phyloP scores from a whole-genome alignment of 1,140 invertebrate species.

The Battus philenor region DNA sequence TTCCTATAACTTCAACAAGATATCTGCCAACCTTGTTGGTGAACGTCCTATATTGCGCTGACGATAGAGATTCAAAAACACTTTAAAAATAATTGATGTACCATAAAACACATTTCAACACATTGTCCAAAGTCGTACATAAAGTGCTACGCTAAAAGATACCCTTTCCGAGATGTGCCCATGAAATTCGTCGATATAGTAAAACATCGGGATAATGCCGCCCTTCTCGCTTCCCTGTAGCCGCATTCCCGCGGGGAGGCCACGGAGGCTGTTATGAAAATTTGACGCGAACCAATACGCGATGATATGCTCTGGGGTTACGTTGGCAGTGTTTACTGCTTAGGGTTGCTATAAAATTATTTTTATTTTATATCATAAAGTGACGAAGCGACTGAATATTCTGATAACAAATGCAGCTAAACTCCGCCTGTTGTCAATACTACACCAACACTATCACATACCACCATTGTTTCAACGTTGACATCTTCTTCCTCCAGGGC shows the following conservation, averaged over 20 bases:
- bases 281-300: slow-evolving; percentile 48
- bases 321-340: not conserved
- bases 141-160: slow-evolving; percentile 6
- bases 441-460: too few relatives aligned
- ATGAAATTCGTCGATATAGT: slow-evolving; percentile 42
- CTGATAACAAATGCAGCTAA: too few relatives aligned
- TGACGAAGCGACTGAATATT: too few relatives aligned
- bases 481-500: too few relatives aligned
- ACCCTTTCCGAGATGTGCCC: not conserved
- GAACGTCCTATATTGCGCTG: too few relatives aligned
- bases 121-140: slow-evolving; percentile 7
- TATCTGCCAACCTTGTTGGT: too few relatives aligned
- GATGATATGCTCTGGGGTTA: slow-evolving; percentile 41
- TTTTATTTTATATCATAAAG: too few relatives aligned
- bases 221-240: slow-evolving; percentile 14
- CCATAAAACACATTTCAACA: slow-evolving; percentile 10
- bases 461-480: too few relatives aligned
- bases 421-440: too few relatives aligned
- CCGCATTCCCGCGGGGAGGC: slow-evolving; percentile 34
- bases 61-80: too few relatives aligned
- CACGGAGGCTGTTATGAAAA: slow-evolving; percentile 42
- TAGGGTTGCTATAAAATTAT: slow-evolving; percentile 1
- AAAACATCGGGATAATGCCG: slow-evolving; percentile 23
- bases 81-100: too few relatives aligned
- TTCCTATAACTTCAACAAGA: too few relatives aligned